Conservation (phyloP, 1,140 invertebrate genomes). For the Scylla paramamosain region DNA sequence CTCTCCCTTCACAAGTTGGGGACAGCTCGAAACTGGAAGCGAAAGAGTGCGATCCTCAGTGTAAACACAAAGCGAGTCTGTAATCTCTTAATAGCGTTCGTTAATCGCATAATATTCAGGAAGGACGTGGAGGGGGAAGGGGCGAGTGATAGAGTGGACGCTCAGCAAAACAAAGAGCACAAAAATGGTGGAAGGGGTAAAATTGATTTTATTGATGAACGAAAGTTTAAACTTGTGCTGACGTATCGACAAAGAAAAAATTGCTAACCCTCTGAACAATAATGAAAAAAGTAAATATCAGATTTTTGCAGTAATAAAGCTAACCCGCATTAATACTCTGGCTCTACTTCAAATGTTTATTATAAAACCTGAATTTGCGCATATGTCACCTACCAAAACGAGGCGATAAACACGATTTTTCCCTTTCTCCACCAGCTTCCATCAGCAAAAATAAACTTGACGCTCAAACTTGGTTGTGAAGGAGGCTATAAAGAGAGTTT, state of each 20-base stretch:
- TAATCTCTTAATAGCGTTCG: constrained; percentile 5
- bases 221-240: background rate
- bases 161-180: background rate
- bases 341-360: no score
- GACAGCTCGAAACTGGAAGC: background rate
- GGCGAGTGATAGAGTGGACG: background rate
- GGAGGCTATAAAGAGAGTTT: background rate
- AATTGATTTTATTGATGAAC: background rate
- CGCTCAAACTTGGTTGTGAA: background rate
- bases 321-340: no score
- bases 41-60: background rate
- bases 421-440: background rate
- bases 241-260: background rate
- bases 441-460: background rate
- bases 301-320: background rate
- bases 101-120: constrained; percentile 15
- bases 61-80: constrained; percentile 3
- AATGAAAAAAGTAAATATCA: background rate
- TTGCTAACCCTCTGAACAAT: background rate
- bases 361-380: background rate
- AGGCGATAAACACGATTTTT: background rate
- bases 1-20: background rate
- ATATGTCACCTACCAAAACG: background rate
- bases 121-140: background rate
- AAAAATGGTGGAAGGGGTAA: background rate